phyloP scores from a whole-genome alignment of 2,113 vertebrate genomes.

The Hydrolagus affinis region DNA sequence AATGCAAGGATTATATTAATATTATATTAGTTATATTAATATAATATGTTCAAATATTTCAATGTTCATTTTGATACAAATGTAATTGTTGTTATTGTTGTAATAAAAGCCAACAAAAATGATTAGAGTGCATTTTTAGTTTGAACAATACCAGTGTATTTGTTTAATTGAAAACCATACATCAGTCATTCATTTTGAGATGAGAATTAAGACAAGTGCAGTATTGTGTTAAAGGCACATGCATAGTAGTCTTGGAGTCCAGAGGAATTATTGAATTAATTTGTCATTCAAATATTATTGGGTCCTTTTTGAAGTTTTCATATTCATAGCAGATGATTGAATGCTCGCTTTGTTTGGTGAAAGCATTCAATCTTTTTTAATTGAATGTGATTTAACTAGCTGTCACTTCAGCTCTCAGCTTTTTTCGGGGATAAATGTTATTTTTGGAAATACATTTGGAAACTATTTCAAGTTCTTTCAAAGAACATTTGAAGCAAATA shows the following conservation, averaged over 20 bases:
- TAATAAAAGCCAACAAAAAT: no score
- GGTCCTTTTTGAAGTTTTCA: not conserved
- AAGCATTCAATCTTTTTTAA: not conserved
- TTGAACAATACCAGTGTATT: no score
- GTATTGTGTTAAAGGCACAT: not conserved
- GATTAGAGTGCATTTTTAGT: no score
- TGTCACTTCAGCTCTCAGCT: not conserved
- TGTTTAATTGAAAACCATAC: no score
- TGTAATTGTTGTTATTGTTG: no score
- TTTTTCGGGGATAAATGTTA: not conserved
- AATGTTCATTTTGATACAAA: no score
- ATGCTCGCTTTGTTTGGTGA: not conserved
- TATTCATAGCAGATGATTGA: not conserved
- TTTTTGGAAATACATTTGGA: not conserved
- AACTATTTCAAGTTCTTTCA: not conserved
- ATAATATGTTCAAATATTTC: no score
- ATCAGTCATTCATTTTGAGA: no score
- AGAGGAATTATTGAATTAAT: conserved; percentile 4
- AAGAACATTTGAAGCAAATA: no score
- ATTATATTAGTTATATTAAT: no score
- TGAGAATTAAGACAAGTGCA: not conserved
- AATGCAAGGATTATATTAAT: no score
- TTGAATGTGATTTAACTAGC: not conserved
- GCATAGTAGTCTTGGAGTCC: not conserved
- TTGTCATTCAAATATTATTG: not conserved